Percentiles rank a stretch among this genome's conserved stretches.
These are phyloP conservation scores for Anagrus nilaparvatae DNA, from an alignment of 1,140 invertebrate genomes.

Conservation along the genomic window DNA sequence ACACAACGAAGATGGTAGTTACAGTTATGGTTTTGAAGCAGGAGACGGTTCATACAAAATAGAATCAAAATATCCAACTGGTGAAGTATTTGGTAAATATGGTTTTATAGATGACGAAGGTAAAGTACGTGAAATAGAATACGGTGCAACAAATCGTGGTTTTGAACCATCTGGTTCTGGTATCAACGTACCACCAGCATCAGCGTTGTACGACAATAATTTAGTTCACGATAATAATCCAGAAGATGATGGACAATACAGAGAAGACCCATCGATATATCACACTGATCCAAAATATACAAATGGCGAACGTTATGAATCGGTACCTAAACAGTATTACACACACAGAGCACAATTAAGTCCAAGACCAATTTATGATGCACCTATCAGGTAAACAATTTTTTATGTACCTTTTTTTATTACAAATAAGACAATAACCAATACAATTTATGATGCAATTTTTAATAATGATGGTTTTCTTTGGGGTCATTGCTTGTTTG, in stretches of 20 bases:
- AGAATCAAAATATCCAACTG: constrained; percentile 73
- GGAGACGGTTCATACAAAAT: constrained; percentile 89
- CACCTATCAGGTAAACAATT: too few relatives aligned
- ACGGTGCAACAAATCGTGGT: constrained; percentile 64
- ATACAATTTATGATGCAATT: too few relatives aligned
- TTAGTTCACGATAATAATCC: constrained; percentile 45
- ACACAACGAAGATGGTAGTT: constrained; percentile 76
- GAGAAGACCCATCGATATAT: constrained; percentile 68
- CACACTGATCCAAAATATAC: constrained; percentile 64
- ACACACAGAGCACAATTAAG: too few relatives aligned
- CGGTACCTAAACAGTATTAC: constrained; percentile 22
- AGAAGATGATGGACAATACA: constrained; percentile 72
- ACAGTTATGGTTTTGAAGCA: constrained; percentile 79
- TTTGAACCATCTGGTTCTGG: constrained; percentile 66
- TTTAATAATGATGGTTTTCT: too few relatives aligned
- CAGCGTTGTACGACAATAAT: constrained; percentile 41
- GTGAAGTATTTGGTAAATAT: constrained; percentile 74
- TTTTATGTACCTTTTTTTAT: too few relatives aligned
- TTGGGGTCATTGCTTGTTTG: too few relatives aligned
- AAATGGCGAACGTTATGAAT: constrained; percentile 38
- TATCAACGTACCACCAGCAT: constrained; percentile 71
- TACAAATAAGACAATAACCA: too few relatives aligned
- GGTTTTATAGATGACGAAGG: constrained; percentile 73
- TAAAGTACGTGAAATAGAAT: constrained; percentile 58
- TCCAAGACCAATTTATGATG: too few relatives aligned